Conservation (phyloP, 2,797 vertebrate species). For the Aphelocoma californica region DNA sequence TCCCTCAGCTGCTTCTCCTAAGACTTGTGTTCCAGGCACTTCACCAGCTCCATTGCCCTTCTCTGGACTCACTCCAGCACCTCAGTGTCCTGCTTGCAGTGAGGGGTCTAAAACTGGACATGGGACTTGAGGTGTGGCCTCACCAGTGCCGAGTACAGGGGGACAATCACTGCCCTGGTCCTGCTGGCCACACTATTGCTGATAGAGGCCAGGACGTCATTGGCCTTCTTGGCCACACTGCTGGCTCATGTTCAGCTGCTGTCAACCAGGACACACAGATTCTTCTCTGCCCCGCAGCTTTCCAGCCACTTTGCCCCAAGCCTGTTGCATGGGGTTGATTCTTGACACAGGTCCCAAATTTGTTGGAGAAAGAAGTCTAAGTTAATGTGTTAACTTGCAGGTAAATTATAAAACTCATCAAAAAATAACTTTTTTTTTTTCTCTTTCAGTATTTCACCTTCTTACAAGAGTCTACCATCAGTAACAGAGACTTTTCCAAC, state of each 20-base stretch:
- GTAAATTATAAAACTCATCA: neutral
- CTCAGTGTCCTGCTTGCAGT: neutral
- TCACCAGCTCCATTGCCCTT: neutral
- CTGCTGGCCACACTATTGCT: neutral
- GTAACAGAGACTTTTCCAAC: conserved; percentile 94
- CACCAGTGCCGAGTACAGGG: accelerated
- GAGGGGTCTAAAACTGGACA: neutral
- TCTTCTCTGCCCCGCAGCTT: neutral
- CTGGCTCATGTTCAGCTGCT: neutral
- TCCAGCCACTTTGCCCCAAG: neutral
- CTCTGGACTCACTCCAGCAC: neutral
- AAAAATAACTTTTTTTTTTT: neutral
- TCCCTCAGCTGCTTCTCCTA: neutral
- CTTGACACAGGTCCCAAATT: neutral
- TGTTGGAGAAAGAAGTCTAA: neutral
- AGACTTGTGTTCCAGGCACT: neutral
- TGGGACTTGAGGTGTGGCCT: neutral
- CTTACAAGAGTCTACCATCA: conserved; percentile 91
- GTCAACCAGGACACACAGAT: neutral
- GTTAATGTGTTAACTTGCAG: neutral
- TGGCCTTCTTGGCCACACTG: neutral
- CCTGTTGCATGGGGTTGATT: neutral
- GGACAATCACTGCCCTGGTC: neutral
- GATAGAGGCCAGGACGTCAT: neutral
- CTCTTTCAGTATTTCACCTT: conserved; percentile 85